Conservation (phyloP, 2,113 vertebrate genomes). For the Cyphomyrus plagiostoma region DNA sequence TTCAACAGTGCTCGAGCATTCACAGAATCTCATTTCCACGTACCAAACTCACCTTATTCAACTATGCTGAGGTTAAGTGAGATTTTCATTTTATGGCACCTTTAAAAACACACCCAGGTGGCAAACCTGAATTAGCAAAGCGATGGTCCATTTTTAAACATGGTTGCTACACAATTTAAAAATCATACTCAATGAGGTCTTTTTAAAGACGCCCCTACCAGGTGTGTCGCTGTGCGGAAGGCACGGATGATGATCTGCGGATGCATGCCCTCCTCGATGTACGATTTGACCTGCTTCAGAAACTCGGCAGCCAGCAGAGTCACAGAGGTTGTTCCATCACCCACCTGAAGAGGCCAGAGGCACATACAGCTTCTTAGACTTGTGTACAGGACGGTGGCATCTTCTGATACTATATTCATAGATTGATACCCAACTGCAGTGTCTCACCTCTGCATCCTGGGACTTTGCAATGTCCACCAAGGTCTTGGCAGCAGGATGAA, state of each 20-base stretch:
- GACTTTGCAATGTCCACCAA: conserved; percentile 95
- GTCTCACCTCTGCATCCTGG: conserved; percentile 90
- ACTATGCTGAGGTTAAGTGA: too few species aligned
- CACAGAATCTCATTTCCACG: background rate
- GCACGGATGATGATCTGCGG: conserved; percentile 96
- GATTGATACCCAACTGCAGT: background rate
- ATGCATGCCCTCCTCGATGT: conserved; percentile 91
- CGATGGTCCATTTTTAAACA: background rate
- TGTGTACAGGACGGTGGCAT: background rate
- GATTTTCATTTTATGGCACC: background rate
- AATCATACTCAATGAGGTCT: background rate
- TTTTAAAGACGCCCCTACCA: conserved; percentile 52
- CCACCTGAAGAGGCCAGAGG: conserved; percentile 65
- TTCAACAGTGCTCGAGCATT: background rate
- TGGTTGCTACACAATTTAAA: background rate
- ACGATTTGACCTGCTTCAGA: conserved; percentile 88
- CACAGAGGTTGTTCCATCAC: conserved; percentile 92
- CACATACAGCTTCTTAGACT: background rate
- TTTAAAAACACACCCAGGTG: background rate
- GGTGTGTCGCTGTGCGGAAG: conserved; percentile 79
- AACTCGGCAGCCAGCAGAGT: conserved; percentile 91
- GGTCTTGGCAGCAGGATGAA: conserved; percentile 92
- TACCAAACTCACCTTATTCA: too few species aligned
- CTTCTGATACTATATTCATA: background rate
- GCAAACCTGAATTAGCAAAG: background rate